Base-by-base conservation (phyloP, 1,140 invertebrate species). In the Armadillidium nasatum region DNA sequence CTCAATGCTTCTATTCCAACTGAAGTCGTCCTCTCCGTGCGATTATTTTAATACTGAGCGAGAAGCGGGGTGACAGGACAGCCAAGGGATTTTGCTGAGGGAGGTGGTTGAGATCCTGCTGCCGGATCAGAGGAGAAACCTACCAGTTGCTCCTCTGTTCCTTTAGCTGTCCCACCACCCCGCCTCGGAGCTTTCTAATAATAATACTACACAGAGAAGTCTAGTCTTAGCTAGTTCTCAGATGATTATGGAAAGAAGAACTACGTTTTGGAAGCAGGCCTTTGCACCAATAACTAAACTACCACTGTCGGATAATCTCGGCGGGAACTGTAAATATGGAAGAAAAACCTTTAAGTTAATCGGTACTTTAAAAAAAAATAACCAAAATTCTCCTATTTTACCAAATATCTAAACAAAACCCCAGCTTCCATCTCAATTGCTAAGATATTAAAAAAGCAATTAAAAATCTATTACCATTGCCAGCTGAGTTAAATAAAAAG, bases 121-220 rank as follows among this genome's bases (percentile, higher is more conserved):
- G 6, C 33, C 1, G 50, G 50, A 60, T 13, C 19, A 60, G 50
- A 60, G 50, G 50, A 19, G 50, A 60, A 60, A 13, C 19, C 19
- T 13, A 19, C 11, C 11, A 60, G 50, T 60, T 60, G 2, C 50
- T 7, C 50, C 50, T 60, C 50, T 60, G 19, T 60, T 60, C 50
- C 50, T 60, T 33, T 60, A 19, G 50, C 50, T 60, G 50, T 60
- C 50, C 50, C 50, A 60, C 50, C 50, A 60, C 50, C 50, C 50
- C 50, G 50, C 50, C 50, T 60, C 50, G 50, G 19, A 60, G 19
- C 50, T 33, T 33, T 33, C 33, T 33, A 33, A 33, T 33, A 33
- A 33, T 33, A 33, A 33, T 15, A 60, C 50, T 60, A 60, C 50
- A 60, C 50, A 60, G 50, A 60, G 50, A 60, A 60, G 50, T 60